Percentiles rank a stretch among this genome's conserved stretches.
These are phyloP conservation scores for Neodon shergylaensis DNA, from an alignment of 2,113 vertebrate species.

Conservation along the genomic window DNA sequence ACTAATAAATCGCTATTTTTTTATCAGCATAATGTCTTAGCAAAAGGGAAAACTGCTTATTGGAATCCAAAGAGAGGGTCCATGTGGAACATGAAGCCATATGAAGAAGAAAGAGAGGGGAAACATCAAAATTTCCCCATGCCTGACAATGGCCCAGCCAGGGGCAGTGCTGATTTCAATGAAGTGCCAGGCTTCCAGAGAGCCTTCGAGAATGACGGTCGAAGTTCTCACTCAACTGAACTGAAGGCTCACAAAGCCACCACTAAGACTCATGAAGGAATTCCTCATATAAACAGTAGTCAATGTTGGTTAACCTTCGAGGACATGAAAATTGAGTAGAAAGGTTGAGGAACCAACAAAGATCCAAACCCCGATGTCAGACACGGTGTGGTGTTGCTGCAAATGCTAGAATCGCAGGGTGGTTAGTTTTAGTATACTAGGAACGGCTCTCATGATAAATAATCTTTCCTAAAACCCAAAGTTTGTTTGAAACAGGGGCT, in stretches of 20 bases:
- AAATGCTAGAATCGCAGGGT: constrained; percentile 26
- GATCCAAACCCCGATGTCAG: constrained; percentile 52
- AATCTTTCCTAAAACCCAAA: constrained; percentile 36
- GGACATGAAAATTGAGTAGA: constrained; percentile 56
- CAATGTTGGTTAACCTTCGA: constrained; percentile 58
- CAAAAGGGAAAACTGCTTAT: neutral
- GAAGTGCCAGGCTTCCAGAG: neutral
- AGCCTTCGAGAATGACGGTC: constrained; percentile 20
- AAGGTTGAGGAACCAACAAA: constrained; percentile 61
- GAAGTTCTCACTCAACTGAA: constrained; percentile 59
- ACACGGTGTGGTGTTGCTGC: neutral
- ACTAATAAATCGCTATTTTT: neutral
- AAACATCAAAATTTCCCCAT: neutral
- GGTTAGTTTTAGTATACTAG: constrained; percentile 50
- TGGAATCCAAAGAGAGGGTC: constrained; percentile 31
- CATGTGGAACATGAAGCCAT: neutral
- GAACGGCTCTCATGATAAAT: constrained; percentile 45
- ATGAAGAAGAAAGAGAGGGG: constrained; percentile 18
- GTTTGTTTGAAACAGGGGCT: constrained; percentile 25
- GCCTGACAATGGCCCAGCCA: neutral
- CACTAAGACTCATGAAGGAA: constrained; percentile 58
- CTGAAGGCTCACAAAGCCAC: constrained; percentile 64
- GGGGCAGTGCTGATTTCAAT: constrained; percentile 13
- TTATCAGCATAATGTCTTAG: neutral
- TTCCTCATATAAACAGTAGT: constrained; percentile 50